phyloP scores from a whole-genome alignment of 1,140 invertebrate genomes.

The Dryas iulia region DNA sequence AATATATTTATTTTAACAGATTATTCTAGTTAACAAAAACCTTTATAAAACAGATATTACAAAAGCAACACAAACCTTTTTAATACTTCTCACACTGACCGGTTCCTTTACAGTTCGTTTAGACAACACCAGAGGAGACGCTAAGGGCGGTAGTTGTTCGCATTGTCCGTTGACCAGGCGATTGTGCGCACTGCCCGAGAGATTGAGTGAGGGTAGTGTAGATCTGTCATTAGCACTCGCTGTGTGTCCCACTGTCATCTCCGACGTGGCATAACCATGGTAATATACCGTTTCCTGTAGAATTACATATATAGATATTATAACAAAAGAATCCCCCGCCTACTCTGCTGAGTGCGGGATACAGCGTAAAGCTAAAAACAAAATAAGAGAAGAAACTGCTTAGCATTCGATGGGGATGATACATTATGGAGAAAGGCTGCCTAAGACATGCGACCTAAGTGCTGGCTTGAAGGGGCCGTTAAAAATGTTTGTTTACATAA shows the following conservation, averaged over 20 bases:
- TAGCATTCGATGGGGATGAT: no score
- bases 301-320: slow-evolving; percentile 1
- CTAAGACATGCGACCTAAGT: no score
- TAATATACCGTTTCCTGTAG: slow-evolving; percentile 75
- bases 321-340: no score
- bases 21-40: no score
- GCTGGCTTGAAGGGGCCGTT: no score
- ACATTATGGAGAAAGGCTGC: no score
- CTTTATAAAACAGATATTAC: not conserved
- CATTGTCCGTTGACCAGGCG: slow-evolving; percentile 58
- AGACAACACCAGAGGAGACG: slow-evolving; percentile 63
- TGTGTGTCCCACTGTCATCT: slow-evolving; percentile 62
- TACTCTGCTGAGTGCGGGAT: no score
- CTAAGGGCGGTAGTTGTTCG: slow-evolving; percentile 70
- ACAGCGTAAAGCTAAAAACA: no score
- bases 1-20: no score
- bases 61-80: slow-evolving; percentile 47
- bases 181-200: slow-evolving; percentile 56
- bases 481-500: no score
- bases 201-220: slow-evolving; percentile 60
- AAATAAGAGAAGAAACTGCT: no score
- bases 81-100: slow-evolving; percentile 44
- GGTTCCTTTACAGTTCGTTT: slow-evolving; percentile 56
- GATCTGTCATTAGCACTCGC: slow-evolving; percentile 61
- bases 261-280: slow-evolving; percentile 73